Evolutionary conservation across 2,888 invertebrate genomes (phyloP), one percentile per base, ranked within the genome.

Genomic region (Antheraea yamamai): DNA sequence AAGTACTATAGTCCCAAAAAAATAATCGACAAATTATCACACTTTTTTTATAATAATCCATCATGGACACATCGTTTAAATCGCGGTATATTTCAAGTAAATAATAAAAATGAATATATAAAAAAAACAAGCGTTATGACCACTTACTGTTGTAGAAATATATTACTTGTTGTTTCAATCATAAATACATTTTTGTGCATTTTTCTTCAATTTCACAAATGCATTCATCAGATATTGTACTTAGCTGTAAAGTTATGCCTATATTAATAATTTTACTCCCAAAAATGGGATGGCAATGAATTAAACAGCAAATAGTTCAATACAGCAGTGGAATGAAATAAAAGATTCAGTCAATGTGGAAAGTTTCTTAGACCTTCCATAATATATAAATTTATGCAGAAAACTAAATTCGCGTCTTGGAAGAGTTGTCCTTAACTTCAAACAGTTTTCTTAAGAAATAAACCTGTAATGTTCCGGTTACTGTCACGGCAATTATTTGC

Each of bases 371-470:
- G 61, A 20, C 20, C 66, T 30, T 26, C 71, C 39, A n/a, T 55
- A 71, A 23, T 12, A 26, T 71, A 58, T 39, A 61, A 47, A 12
- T 16, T 55, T 26, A 4, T 39, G n/a, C 68, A 74, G 10, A 61
- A 35, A 75, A 83, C 92, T 91, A 96, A 81, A 96, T 96, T 85
- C 96, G 92, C 70, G 95, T 95, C 81, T 95, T 95, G 12, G 96
- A 95, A 7, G 95, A 94, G 76, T 96, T 96, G 55, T 96, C 93
- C 87, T 97, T 97, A 0, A 97, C 96, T 85, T 98, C 97, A 88
- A 99, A 99, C 18, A 99, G 93, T 93, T 98, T 98, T 79, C 98
- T 96, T 20, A 99, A 97, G 89, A 98, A 98, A 89, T 97, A 98
- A 2, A 98, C 98, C 94, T 98, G 97, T 39, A 96, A 84, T 1